Base-by-base conservation (phyloP, 1,140 invertebrate species). In the Bombyx mandarina region DNA sequence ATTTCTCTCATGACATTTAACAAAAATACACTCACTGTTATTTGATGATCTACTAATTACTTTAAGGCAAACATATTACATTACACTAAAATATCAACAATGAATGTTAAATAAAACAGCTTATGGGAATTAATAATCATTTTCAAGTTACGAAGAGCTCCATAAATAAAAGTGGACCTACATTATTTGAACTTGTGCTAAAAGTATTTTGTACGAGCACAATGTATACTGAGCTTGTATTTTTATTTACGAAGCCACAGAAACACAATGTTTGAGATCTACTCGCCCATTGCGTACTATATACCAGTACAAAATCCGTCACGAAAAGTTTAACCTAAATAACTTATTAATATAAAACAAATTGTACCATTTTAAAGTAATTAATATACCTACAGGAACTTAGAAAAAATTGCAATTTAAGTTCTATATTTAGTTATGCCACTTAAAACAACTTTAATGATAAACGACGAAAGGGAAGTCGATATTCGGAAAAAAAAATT, bases 401-500 rank as follows among this genome's bases (percentile, higher is more conserved):
- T 85, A 87, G 80, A 77, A 87, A 84, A 35, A 87, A 85, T 87
- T 87, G 84, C 84, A 84, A 80, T 85, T 77, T 80, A 84, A 84
- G 79, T 84, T 84, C 77, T 85, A 87, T 84, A 84, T 80, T 82
- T 87, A 87, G 79, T 69, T 87, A 87, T 84, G 84, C 82, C 84
- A 87, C 84, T 85, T 87, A 84, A 85, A 76, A 54, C 5, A 71
- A 70, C 26, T 35, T 35, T 35, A 35, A 35, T 35, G 4, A 35
- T 35, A 35, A 35, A 35, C 26, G 26, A 35, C 26, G 26, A 35
- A 3, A 1, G 26, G 26, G 26, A 35, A 5, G 2, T 35, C 26
- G 26, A 35, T 35, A 35, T 35, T 35, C 26, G 26, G 26, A 35
- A 35, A 35, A 2, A 18, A 35, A 3, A 3, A 1, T 1, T 35